phyloP scores from a whole-genome alignment of 1,140 invertebrate species.

The Brachionus paranguensis region DNA sequence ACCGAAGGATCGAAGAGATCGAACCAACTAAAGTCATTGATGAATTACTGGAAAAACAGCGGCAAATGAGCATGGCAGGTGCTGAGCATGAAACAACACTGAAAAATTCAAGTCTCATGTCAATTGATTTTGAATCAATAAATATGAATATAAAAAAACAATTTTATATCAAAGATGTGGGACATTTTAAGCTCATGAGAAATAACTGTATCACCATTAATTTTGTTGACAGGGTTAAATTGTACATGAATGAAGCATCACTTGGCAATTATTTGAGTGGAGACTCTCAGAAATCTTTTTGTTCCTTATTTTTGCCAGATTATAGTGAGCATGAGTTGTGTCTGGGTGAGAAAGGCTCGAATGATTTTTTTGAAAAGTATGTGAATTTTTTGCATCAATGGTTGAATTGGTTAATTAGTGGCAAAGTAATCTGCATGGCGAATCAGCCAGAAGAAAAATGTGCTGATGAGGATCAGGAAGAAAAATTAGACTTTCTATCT shows the following conservation, averaged over 20 bases:
- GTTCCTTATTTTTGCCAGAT: slow-evolving; percentile 26
- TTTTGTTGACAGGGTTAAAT: slow-evolving; percentile 20
- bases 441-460: background rate
- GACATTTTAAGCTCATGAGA: background rate
- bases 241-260: slow-evolving; percentile 21
- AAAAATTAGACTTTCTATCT: background rate
- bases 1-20: background rate
- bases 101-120: background rate
- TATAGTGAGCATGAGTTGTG: slow-evolving; percentile 32
- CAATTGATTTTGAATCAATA: background rate
- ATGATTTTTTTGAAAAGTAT: slow-evolving; percentile 7
- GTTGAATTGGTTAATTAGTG: background rate
- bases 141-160: slow-evolving; percentile 25
- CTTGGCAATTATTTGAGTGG: background rate
- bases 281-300: background rate
- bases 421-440: background rate
- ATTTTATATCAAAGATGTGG: slow-evolving; percentile 2
- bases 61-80: background rate
- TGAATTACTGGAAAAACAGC: background rate
- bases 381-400: slow-evolving; percentile 19
- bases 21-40: background rate
- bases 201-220: background rate
- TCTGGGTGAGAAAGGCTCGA: background rate
- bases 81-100: background rate
- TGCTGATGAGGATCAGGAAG: background rate